Conservation (phyloP, 1,140 invertebrate species). For the Mylabris phalerata region DNA sequence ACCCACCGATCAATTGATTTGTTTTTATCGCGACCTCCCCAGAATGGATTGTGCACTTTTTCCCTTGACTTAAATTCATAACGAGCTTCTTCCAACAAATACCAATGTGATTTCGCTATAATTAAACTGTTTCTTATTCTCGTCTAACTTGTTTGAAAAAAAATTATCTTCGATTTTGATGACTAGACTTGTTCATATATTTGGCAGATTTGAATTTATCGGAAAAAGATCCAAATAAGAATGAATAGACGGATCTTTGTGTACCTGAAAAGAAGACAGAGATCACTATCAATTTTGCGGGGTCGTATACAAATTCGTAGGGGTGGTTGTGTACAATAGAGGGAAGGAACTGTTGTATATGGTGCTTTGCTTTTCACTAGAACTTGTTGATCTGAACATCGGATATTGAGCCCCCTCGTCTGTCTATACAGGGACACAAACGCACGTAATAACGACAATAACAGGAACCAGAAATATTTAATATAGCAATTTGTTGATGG, state of each 20-base stretch:
- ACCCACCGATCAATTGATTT: slow-evolving; percentile 5
- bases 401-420: slow-evolving; percentile 19
- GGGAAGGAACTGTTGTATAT: slow-evolving; percentile 8
- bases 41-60: neutral
- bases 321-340: slow-evolving; percentile 25
- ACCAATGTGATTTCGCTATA: too few relatives aligned
- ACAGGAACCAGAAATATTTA: slow-evolving; percentile 30
- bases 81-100: too few relatives aligned
- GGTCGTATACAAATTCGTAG: slow-evolving; percentile 33
- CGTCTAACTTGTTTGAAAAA: too few relatives aligned
- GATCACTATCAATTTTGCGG: neutral
- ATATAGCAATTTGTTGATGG: slow-evolving; percentile 37
- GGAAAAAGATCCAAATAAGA: too few relatives aligned
- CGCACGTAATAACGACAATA: slow-evolving; percentile 12
- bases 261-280: too few relatives aligned
- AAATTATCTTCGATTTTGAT: too few relatives aligned
- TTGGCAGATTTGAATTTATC: too few relatives aligned
- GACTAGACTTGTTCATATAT: too few relatives aligned
- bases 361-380: slow-evolving; percentile 30
- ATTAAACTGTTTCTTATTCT: too few relatives aligned
- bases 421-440: too few relatives aligned
- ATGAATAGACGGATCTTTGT: too few relatives aligned
- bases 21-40: slow-evolving; percentile 12
- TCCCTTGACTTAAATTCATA: too few relatives aligned
- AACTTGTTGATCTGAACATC: slow-evolving; percentile 40